phyloP scores from a whole-genome alignment of 2,797 vertebrate genomes.

The Poeciliopsis paucimaculata region DNA sequence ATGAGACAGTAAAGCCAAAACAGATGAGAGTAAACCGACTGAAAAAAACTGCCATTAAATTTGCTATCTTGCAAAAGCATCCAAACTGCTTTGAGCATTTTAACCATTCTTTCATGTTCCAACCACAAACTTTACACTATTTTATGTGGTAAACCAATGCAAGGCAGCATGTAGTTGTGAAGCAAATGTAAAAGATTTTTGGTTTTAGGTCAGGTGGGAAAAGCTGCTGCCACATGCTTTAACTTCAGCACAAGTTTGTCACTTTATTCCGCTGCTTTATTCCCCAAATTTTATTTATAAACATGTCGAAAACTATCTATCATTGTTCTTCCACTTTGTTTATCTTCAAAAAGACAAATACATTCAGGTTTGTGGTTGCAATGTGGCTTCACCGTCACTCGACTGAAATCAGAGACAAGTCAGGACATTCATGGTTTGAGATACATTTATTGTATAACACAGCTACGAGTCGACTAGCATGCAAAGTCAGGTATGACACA shows the following conservation, averaged over 20 bases:
- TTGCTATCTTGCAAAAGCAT: not conserved
- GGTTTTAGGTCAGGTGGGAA: not conserved
- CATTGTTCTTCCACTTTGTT: not conserved
- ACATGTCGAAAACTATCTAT: not conserved
- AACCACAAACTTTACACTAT: not conserved
- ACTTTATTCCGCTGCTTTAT: not conserved
- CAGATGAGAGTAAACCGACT: not conserved
- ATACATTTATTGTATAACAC: conserved; percentile 75
- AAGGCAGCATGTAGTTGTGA: not conserved
- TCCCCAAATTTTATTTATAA: not conserved
- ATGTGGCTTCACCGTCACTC: not conserved
- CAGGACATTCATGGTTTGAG: conserved; percentile 40
- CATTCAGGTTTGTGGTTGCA: not conserved
- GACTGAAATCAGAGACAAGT: not conserved
- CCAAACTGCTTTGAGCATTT: not conserved
- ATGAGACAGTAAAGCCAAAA: not conserved
- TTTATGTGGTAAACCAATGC: not conserved
- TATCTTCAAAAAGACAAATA: not conserved
- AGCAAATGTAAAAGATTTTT: not conserved
- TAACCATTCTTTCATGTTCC: not conserved
- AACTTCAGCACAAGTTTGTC: not conserved
- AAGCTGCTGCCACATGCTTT: not conserved
- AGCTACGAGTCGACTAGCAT: conserved; percentile 71
- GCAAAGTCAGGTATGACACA: conserved; percentile 74
- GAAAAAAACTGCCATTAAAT: not conserved